Percentiles rank a stretch among this genome's conserved stretches.
Conservation (phyloP, 1,140 invertebrate genomes). For the Rhopalosiphum padi region DNA sequence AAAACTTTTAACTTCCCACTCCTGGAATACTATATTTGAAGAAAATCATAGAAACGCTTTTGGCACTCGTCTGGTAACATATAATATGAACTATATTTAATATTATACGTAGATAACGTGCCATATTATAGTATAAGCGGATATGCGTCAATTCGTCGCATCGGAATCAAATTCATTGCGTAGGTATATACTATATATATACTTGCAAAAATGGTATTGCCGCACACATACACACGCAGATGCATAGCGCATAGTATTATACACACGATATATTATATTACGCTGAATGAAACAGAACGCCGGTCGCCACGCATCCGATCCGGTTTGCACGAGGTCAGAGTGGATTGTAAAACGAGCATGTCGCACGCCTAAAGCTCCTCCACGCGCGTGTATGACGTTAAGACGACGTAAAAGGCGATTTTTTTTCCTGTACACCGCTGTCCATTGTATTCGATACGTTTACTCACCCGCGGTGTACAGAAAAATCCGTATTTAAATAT, state of each 20-base stretch:
- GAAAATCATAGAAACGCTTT: no score
- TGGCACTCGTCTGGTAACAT: no score
- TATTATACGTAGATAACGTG: no score
- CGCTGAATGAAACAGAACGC: constrained; percentile 39
- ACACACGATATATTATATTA: neutral
- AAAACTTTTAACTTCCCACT: no score
- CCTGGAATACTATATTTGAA: no score
- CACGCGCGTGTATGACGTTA: neutral
- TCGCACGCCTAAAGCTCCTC: constrained; percentile 53
- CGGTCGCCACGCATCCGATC: constrained; percentile 13
- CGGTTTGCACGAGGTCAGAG: constrained; percentile 47
- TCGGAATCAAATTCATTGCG: neutral
- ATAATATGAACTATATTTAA: no score
- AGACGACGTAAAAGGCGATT: constrained; percentile 53
- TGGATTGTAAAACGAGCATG: constrained; percentile 56
- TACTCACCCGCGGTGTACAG: neutral
- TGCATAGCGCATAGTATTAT: neutral
- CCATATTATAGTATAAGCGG: neutral
- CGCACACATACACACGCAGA: neutral
- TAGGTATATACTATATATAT: neutral
- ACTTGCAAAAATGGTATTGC: neutral
- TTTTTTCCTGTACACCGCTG: neutral
- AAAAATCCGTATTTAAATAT: constrained; percentile 27
- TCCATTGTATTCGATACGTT: constrained; percentile 17
- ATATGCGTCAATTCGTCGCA: neutral